Evolutionary conservation across 2,888 invertebrate species (phyloP), one percentile per base, ranked within the genome.

Genomic region (Epinotia ramella): DNA sequence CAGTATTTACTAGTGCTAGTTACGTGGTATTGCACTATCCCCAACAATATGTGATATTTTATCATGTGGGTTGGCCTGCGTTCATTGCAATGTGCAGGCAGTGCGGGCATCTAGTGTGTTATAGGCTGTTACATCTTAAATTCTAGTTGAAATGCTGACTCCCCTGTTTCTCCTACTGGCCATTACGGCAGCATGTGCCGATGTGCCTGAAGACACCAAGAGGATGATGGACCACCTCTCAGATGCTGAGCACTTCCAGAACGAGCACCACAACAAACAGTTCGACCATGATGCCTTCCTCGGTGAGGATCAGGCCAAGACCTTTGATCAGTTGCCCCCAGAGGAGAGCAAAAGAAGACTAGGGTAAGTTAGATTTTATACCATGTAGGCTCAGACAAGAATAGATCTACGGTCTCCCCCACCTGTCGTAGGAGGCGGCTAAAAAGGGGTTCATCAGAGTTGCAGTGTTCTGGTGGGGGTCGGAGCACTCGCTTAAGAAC

Each of bases 201-300:
- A 94, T 13, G 96, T 97, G 66, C 97, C 96, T 16, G 97, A 97
- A 65, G 97, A 97, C 77, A 95, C 95, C 16, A 96, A 96, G 78
- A 92, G 96, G 77, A 91, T 96, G 20, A 90, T 96, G 83, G 96
- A 97, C 79, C 95, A 97, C 86, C 94, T 98, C 6, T 97, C 97
- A 79, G 96, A 97, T 79, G 95, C 96, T 72, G 96, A 97, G 79
- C 99, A 99, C 86, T 98, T 96, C 83, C 95, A 96, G 79, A 96
- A 97, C 80, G 97, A 96, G 40, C 96, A 97, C 77, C 98, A 98
- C 84, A 98, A 99, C 89, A 94, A 96, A 68, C 97, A 98, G 80
- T 99, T 98, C 88, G 99, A 99, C 87, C 99, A 99, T 87, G 99
- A 99, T 87, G 99, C 99, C 0, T 99, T 99, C 89, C 95, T 99